Conservation (phyloP, 92 coral and sea anemone species). For the Epizoanthus scotinus region DNA sequence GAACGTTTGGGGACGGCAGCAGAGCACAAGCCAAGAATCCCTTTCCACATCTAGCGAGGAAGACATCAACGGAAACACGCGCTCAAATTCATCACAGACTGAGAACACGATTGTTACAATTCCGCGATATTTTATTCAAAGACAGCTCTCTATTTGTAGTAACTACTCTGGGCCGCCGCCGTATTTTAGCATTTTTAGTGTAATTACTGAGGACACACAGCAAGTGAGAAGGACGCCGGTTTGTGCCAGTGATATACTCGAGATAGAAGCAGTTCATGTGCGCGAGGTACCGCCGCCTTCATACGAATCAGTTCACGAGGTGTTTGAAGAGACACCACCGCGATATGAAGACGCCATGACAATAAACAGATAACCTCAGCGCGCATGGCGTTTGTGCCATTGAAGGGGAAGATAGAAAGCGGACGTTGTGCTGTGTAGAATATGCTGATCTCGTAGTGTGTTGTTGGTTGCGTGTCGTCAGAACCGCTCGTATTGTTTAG, state of each 20-base stretch:
- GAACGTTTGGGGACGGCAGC: slow-evolving; percentile 22
- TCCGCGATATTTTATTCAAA: slow-evolving; percentile 31
- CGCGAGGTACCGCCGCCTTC: slow-evolving; percentile 31
- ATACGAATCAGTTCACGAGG: slow-evolving; percentile 11
- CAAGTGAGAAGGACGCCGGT: slow-evolving; percentile 25
- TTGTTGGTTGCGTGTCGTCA: background rate
- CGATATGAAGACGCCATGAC: slow-evolving; percentile 27
- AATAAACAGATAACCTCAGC: slow-evolving; percentile 1
- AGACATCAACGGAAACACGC: background rate
- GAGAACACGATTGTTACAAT: slow-evolving; percentile 20
- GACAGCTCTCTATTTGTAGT: slow-evolving; percentile 32
- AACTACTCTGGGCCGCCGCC: slow-evolving; percentile 37
- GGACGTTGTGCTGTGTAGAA: background rate
- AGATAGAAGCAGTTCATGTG: slow-evolving; percentile 20
- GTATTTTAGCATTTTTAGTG: slow-evolving; percentile 36
- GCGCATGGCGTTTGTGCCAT: background rate
- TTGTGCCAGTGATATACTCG: background rate
- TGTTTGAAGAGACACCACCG: slow-evolving; percentile 22
- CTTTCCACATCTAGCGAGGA: background rate
- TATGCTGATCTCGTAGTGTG: background rate
- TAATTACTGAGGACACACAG: slow-evolving; percentile 29
- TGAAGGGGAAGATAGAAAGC: background rate
- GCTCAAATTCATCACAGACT: slow-evolving; percentile 6
- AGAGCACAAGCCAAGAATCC: slow-evolving; percentile 24
- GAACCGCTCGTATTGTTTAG: background rate